Conservation (phyloP, 2,797 vertebrate species). For the Crocodylus rhombifer region DNA sequence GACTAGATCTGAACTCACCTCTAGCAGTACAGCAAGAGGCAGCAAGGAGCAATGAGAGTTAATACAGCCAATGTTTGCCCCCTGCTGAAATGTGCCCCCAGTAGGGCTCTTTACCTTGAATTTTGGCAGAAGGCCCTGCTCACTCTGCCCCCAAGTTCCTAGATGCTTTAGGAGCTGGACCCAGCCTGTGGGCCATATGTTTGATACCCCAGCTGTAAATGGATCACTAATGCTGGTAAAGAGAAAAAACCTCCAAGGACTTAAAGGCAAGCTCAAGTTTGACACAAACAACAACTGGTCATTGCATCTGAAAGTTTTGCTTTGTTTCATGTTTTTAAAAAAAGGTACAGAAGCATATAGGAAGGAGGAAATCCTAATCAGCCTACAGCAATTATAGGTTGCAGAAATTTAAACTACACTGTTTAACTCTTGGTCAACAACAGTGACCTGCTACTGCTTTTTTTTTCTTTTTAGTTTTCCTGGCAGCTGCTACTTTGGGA, state of each 20-base stretch:
- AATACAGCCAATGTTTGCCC: too few species aligned
- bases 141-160: too few species aligned
- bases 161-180: too few species aligned
- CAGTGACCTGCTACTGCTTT: not conserved
- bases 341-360: not conserved
- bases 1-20: too few species aligned
- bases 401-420: not conserved
- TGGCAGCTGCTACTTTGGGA: not conserved
- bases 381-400: not conserved
- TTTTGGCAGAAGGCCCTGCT: too few species aligned
- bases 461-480: not conserved
- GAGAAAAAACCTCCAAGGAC: not conserved
- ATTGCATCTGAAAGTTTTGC: not conserved
- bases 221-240: slow-evolving; percentile 5
- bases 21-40: too few species aligned
- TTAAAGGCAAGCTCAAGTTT: slow-evolving; percentile 36
- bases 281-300: not conserved
- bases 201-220: not conserved
- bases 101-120: too few species aligned
- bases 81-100: too few species aligned
- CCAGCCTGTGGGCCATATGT: too few species aligned
- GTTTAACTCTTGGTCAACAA: not conserved
- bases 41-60: too few species aligned
- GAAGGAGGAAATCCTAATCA: rapidly evolving
- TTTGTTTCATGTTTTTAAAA: not conserved